Evolutionary conservation across 2,888 invertebrate species (phyloP).

Genomic region (Germaria angustata): DNA sequence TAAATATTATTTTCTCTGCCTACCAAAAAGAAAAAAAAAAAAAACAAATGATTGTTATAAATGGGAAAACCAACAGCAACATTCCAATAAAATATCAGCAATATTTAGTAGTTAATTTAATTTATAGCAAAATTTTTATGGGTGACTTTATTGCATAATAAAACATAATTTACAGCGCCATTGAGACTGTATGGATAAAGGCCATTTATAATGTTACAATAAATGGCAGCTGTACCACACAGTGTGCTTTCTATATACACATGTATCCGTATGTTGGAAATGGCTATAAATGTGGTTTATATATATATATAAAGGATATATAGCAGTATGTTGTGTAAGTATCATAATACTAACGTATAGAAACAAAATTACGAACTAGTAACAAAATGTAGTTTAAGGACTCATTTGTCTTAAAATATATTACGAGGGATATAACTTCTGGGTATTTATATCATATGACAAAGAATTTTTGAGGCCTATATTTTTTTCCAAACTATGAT

Average conservation of each 20-base stretch:
- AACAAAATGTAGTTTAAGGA: background rate
- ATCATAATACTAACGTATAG: too few species aligned
- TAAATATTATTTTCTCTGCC: conserved; percentile 10
- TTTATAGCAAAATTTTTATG: conserved; percentile 81
- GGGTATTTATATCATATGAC: background rate
- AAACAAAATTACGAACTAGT: conserved; percentile 44
- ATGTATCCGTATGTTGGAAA: background rate
- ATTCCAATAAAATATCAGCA: conserved; percentile 75
- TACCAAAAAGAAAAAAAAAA: background rate
- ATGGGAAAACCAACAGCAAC: conserved; percentile 20
- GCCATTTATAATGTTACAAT: conserved; percentile 63
- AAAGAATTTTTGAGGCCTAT: too few species aligned
- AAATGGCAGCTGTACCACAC: conserved; percentile 62
- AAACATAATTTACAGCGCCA: conserved; percentile 80
- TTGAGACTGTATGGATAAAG: conserved; percentile 72
- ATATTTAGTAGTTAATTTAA: conserved; percentile 80
- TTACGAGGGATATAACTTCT: background rate
- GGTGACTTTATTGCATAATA: conserved; percentile 81
- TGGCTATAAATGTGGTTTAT: conserved; percentile 13
- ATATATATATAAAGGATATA: background rate
- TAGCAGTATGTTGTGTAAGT: too few species aligned
- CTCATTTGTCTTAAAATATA: background rate
- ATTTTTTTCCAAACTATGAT: too few species aligned
- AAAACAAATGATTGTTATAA: conserved; percentile 41
- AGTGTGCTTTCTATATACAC: background rate